These are phyloP conservation scores for Grus americana DNA, from an alignment of 2,113 vertebrate genomes.

Conservation along the genomic window DNA sequence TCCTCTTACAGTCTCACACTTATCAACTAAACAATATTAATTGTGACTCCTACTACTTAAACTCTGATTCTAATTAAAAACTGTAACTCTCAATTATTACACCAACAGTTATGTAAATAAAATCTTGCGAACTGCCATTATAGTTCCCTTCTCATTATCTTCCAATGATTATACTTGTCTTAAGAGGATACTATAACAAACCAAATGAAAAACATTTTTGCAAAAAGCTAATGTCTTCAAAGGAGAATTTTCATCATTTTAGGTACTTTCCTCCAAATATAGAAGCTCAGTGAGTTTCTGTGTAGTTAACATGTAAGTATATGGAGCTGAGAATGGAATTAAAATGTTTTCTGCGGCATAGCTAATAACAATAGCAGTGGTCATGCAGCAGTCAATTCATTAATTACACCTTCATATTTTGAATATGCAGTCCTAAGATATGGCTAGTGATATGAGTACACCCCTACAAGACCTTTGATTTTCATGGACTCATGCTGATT, in stretches of 20 bases:
- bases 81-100: not conserved
- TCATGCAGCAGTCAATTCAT: not conserved
- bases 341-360: not conserved
- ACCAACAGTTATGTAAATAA: not conserved
- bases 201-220: not conserved
- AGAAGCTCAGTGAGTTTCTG: not conserved
- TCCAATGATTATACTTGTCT: not conserved
- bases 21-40: slow-evolving; percentile 1
- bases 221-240: not conserved
- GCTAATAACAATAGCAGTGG: not conserved
- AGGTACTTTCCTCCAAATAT: not conserved
- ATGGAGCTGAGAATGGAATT: not conserved
- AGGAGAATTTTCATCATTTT: not conserved
- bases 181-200: not conserved
- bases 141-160: not conserved
- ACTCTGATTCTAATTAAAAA: not conserved
- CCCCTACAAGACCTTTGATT: not conserved
- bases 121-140: not conserved
- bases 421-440: not conserved
- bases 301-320: not conserved
- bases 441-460: not conserved
- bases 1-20: not conserved
- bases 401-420: not conserved
- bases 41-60: not conserved
- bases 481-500: not conserved